These are phyloP conservation scores for Thunnus albacares DNA, from an alignment of 2,797 vertebrate species.

Conservation along the genomic window DNA sequence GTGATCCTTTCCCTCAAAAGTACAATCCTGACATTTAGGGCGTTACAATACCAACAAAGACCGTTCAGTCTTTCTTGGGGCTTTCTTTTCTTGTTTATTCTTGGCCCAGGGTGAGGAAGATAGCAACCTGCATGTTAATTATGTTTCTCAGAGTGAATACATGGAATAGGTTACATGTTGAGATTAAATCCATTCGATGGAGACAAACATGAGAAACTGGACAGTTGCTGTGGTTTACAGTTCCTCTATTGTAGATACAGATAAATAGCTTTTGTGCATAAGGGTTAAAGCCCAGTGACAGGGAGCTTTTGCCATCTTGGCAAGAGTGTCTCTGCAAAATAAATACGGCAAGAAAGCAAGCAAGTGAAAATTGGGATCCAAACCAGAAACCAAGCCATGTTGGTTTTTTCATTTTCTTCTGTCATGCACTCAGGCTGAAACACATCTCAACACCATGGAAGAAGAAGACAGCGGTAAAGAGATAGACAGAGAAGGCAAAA, in stretches of 20 bases:
- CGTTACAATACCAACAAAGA: constrained; percentile 70
- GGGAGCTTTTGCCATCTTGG: constrained; percentile 76
- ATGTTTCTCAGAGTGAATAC: constrained; percentile 30
- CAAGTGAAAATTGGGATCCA: constrained; percentile 72
- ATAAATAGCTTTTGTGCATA: constrained; percentile 55
- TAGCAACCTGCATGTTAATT: constrained; percentile 69
- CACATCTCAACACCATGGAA: constrained; percentile 58
- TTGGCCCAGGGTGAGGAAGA: constrained; percentile 72
- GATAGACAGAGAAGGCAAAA: constrained; percentile 57
- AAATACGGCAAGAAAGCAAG: constrained; percentile 77
- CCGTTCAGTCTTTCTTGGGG: constrained; percentile 59
- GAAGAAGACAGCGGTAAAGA: constrained; percentile 66
- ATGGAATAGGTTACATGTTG: constrained; percentile 36
- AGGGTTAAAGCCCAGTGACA: constrained; percentile 69
- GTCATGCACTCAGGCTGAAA: constrained; percentile 75
- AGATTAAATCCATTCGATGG: constrained; percentile 50
- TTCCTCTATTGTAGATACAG: constrained; percentile 39
- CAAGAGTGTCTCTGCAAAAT: constrained; percentile 69
- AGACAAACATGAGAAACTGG: constrained; percentile 36
- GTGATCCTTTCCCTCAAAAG: constrained; percentile 73
- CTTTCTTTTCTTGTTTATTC: constrained; percentile 62
- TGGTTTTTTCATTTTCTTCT: constrained; percentile 64
- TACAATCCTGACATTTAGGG: constrained; percentile 80
- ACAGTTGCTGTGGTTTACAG: constrained; percentile 40
- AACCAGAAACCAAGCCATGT: constrained; percentile 72